Conservation (phyloP, 2,797 vertebrate genomes). For the Momotus momota region DNA sequence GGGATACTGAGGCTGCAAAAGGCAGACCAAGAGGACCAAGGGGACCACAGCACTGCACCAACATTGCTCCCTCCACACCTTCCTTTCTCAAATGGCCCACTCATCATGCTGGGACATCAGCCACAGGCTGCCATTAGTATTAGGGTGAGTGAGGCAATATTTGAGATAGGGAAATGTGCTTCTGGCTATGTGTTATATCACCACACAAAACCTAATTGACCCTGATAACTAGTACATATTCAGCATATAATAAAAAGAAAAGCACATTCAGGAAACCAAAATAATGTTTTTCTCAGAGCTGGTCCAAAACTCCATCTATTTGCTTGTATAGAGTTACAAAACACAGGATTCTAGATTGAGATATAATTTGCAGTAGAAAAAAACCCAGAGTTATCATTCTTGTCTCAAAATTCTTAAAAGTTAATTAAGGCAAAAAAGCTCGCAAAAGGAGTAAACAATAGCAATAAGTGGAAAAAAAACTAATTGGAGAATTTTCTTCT, state of each 20-base stretch:
- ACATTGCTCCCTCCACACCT: too few species aligned
- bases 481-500: background rate
- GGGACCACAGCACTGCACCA: too few species aligned
- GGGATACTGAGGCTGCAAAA: too few species aligned
- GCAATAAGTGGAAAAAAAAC: background rate
- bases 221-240: background rate
- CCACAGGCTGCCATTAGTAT: too few species aligned
- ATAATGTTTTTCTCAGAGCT: background rate
- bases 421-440: background rate
- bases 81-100: too few species aligned
- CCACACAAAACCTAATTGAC: background rate
- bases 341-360: background rate
- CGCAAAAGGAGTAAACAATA: background rate
- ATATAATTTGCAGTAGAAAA: background rate
- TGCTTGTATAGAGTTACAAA: background rate
- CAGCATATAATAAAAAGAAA: background rate
- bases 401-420: background rate
- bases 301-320: background rate
- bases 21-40: too few species aligned
- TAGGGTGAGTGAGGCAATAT: background rate
- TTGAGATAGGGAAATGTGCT: background rate
- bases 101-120: too few species aligned
- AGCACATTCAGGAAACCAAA: background rate
- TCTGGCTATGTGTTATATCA: background rate
- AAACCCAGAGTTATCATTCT: background rate